phyloP scores from a whole-genome alignment of 2,113 vertebrate genomes.

The Alosa alosa region DNA sequence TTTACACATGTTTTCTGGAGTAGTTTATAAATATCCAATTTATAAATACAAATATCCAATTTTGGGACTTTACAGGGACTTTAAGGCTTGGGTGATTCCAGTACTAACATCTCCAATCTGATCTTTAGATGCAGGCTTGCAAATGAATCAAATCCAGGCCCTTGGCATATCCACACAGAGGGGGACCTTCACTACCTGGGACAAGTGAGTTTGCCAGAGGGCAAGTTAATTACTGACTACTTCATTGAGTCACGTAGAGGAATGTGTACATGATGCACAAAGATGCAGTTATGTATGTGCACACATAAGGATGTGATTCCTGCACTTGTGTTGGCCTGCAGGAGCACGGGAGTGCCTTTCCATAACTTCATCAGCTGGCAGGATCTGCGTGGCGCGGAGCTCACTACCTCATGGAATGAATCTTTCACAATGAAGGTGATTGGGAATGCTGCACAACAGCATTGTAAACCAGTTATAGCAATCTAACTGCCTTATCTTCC shows the following conservation, averaged over 20 bases:
- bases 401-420: constrained; percentile 88
- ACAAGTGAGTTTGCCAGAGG: constrained; percentile 69
- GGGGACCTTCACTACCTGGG: constrained; percentile 91
- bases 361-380: constrained; percentile 99
- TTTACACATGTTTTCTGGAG: too few species aligned
- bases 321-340: constrained; percentile 56
- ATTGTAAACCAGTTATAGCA: background rate
- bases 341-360: constrained; percentile 87
- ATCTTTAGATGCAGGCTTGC: constrained; percentile 78
- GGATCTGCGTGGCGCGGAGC: constrained; percentile 82
- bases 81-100: too few species aligned
- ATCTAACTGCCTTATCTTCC: background rate
- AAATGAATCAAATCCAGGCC: constrained; percentile 82
- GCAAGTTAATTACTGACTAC: background rate
- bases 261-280: background rate
- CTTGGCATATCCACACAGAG: constrained; percentile 93
- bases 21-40: too few species aligned
- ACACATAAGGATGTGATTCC: background rate
- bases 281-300: background rate
- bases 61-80: too few species aligned
- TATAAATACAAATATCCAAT: too few species aligned
- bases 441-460: constrained; percentile 34
- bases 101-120: background rate
- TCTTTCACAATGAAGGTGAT: constrained; percentile 84
- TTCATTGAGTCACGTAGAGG: background rate